A percentile compares a stretch with the other conserved stretches of the same genome.
These are phyloP conservation scores for Brachyopa scutellaris DNA, from an alignment of 2,888 invertebrate species.

Conservation along the genomic window DNA sequence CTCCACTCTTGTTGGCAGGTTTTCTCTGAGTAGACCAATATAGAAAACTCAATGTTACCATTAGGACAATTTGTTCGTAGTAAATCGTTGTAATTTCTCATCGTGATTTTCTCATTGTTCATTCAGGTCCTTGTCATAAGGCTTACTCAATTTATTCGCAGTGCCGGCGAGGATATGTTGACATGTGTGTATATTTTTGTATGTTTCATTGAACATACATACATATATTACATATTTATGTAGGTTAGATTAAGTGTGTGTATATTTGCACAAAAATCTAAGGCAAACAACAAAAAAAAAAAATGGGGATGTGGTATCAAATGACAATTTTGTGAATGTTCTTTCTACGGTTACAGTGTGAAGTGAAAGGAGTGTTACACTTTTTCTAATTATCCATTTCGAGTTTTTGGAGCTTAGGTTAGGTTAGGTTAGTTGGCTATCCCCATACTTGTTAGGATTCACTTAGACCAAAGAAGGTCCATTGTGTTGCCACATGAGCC, in stretches of 20 bases:
- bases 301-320: constrained; percentile 40
- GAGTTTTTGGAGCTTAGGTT: too few relatives aligned
- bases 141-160: constrained; percentile 69
- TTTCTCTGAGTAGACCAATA: constrained; percentile 34
- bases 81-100: constrained; percentile 72
- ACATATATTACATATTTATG: not conserved
- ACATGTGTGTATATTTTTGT: constrained; percentile 48
- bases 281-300: too few relatives aligned
- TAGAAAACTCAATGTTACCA: constrained; percentile 60
- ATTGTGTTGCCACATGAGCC: too few relatives aligned
- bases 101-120: constrained; percentile 72
- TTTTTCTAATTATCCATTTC: too few relatives aligned
- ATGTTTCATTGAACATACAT: not conserved
- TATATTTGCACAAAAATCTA: constrained; percentile 43
- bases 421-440: too few relatives aligned
- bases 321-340: constrained; percentile 42
- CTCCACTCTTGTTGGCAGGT: constrained; percentile 37
- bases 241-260: constrained; percentile 13
- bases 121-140: constrained; percentile 71
- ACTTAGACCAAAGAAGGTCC: too few relatives aligned
- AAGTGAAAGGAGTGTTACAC: too few relatives aligned
- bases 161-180: constrained; percentile 56
- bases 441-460: too few relatives aligned
- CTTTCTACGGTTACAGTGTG: constrained; percentile 22
- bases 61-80: constrained; percentile 68